Conservation (phyloP, 23 tunicate genomes). For the Trididemnum clinides region DNA sequence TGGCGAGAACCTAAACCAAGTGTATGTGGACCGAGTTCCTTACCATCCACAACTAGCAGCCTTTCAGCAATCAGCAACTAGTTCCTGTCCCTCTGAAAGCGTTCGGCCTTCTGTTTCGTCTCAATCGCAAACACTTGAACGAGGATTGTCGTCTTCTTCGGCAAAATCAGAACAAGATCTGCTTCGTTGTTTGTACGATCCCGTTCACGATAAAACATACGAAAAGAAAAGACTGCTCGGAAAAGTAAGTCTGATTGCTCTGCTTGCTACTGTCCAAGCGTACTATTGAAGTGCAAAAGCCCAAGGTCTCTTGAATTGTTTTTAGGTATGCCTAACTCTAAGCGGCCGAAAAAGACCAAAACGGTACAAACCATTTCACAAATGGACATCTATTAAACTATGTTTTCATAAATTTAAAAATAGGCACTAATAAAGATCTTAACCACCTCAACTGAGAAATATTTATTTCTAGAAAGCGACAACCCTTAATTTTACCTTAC, state of each 20-base stretch:
- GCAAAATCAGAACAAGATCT: constrained; percentile 18
- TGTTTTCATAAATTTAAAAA: too few species aligned
- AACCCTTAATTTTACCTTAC: too few species aligned
- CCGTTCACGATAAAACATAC: background rate
- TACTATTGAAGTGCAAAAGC: too few species aligned
- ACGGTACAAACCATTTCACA: too few species aligned
- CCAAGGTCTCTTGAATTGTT: too few species aligned
- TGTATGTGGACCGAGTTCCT: background rate
- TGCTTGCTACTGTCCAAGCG: too few species aligned
- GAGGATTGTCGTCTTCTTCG: background rate
- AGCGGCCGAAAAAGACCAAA: too few species aligned
- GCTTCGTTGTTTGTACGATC: constrained; percentile 19
- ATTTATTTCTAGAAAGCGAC: too few species aligned
- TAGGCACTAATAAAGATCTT: too few species aligned
- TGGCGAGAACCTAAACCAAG: background rate
- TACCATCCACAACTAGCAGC: constrained; percentile 1
- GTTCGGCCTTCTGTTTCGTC: background rate
- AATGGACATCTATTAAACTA: too few species aligned
- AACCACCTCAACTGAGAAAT: too few species aligned
- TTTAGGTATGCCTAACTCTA: too few species aligned
- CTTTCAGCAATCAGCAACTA: background rate
- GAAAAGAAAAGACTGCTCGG: constrained; percentile 61
- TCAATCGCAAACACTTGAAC: background rate
- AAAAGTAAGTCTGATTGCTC: constrained; percentile 41
- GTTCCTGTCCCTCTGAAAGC: background rate